phyloP scores from a whole-genome alignment of 2,888 invertebrate species.

The Lepidonotus clava region DNA sequence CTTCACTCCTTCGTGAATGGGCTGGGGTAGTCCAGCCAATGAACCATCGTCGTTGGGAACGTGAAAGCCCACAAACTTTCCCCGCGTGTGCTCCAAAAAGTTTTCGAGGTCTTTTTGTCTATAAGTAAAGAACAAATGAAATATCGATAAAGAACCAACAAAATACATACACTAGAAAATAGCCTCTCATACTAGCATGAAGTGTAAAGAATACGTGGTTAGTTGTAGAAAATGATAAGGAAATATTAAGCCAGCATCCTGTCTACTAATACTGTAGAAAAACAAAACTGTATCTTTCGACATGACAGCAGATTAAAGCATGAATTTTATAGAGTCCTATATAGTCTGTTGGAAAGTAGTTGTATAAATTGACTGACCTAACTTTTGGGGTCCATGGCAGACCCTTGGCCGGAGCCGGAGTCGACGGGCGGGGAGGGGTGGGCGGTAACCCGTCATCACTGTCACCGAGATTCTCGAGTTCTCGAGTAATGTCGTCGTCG shows the following conservation, averaged over 20 bases:
- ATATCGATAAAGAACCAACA: too few relatives aligned
- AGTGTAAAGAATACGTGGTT: too few relatives aligned
- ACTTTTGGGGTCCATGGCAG: slow-evolving; percentile 98
- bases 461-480: slow-evolving; percentile 92
- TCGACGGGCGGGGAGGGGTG: slow-evolving; percentile 83
- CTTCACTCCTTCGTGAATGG: slow-evolving; percentile 97
- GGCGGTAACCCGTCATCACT: slow-evolving; percentile 85
- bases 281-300: too few relatives aligned
- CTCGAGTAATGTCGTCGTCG: slow-evolving; percentile 86
- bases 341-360: too few relatives aligned
- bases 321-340: too few relatives aligned
- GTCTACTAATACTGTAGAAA: too few relatives aligned
- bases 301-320: too few relatives aligned
- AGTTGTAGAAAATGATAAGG: too few relatives aligned
- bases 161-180: too few relatives aligned
- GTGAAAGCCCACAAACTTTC: slow-evolving; percentile 97
- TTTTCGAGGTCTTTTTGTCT: slow-evolving; percentile 88
- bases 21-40: slow-evolving; percentile 95
- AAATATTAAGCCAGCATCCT: too few relatives aligned
- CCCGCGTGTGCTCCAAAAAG: slow-evolving; percentile 93
- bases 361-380: slow-evolving; percentile 69
- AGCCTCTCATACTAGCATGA: too few relatives aligned
- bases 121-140: too few relatives aligned
- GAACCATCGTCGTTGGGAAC: slow-evolving; percentile 90
- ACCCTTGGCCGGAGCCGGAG: slow-evolving; percentile 83